Base-by-base conservation (phyloP, 2,797 vertebrate genomes). In the Enteromius viviparus region DNA sequence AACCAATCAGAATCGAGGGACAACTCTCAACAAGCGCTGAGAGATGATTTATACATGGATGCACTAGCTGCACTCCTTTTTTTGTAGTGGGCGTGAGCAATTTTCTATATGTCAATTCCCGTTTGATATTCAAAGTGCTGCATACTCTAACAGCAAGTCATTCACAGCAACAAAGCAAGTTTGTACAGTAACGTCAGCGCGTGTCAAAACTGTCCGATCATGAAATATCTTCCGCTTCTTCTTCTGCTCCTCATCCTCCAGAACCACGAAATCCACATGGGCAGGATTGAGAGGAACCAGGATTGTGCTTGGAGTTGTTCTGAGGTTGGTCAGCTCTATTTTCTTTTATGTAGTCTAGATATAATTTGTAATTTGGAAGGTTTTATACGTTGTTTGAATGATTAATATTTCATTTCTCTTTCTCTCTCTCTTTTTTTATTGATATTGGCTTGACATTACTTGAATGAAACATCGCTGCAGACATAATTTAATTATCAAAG, bases 221-320 rank as follows among this genome's bases (percentile, higher is more conserved):
- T 83, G 82, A 83, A 26, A 5, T 23, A 4, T 68, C 12, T 71
- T 71, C 40, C 2, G 8, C 29, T 78, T 60, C n/a, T 47, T 70
- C 26, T 51, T 71, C 66, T 83, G 34, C 15, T 62, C 26, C 29
- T 51, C 53, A 47, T 83, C 21, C 53, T 83, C 37, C 64, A 62
- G 21, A 83, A 53, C 34, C 53, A 64, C 37, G 51, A 1, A 26
- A n/a, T 64, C 12, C 6, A 37, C 2, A 62, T 51, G 65, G 15
- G 64, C 19, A 47, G 42, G n/a, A 64, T 83, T 15, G 17, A 83
- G 42, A 51, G 3, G 66, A 71, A 42, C 15, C 21, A 37, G 21
- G 29, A 78, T 15, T 83, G 82, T 71, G 53, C 40, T 34, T 71
- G 75, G 75, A 45, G 66, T 49, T 83, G 82, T 51, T 78, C 81